Base-by-base conservation (phyloP, 2,888 invertebrate species). In the Cerastis leucographa region DNA sequence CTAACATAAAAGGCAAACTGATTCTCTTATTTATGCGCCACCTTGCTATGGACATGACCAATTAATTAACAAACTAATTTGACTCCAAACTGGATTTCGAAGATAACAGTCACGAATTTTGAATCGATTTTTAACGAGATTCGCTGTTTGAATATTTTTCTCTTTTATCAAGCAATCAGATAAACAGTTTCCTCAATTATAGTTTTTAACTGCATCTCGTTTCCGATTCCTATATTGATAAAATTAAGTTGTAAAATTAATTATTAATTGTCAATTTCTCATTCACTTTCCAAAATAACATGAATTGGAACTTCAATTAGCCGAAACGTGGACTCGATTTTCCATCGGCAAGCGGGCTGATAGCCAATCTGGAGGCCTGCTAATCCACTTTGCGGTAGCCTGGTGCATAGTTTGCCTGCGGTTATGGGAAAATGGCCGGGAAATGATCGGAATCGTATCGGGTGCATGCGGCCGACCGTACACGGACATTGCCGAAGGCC, bases 321-420 rank as follows among this genome's bases (percentile, higher is more conserved):
- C 67, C 80, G 83, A 88, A 85, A 81, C 82, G 74, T 86, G 87
- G 86, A 87, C 87, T 87, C 81, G 86, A 88, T 88, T 89, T 90
- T 85, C 80, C 80, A 85, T 87, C 83, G 84, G 85, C 80, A 74
- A 79, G 83, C 74, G 75, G 71, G 73, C 81, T 84, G 85, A 86
- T 85, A 81, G 80, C 76, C 89, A 88, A 91, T 92, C 87, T 84
- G 79, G 29, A 85, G 85, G 81, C 82, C 75, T 81, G 88, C 79
- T 92, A 91, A 94, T 93, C 89, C 87, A 86, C 91, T 93, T 93
- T 92, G 93, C 89, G 92, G 92, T 89, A 74, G 81, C 79, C 68
- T 83, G 76, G 85, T 81, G 86, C 85, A 87, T 86, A 90, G 86
- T 88, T 76, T 78, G 89, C 79, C 78, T 87, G 80, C 81, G 87